Conservation (phyloP, 2,888 invertebrate species). For the Pharmacophagus antenor region DNA sequence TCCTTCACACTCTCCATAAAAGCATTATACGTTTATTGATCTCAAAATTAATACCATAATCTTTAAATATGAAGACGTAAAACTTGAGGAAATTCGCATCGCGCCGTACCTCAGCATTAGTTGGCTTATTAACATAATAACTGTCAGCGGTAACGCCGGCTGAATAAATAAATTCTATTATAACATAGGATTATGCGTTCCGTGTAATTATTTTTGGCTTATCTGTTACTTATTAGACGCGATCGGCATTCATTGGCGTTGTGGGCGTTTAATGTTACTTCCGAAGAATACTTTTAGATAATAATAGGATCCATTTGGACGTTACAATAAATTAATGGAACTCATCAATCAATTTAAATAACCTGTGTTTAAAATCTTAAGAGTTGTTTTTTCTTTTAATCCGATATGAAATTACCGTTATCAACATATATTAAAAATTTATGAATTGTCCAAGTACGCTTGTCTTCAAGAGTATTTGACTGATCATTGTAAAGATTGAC, state of each 20-base stretch:
- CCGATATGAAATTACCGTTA: conserved; percentile 12
- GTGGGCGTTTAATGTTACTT: conserved; percentile 25
- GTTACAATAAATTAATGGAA: conserved; percentile 25
- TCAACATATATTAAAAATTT: not conserved
- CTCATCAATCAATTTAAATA: conserved; percentile 27
- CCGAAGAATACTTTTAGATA: conserved; percentile 18
- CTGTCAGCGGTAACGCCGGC: conserved; percentile 12
- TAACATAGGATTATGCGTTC: conserved; percentile 11
- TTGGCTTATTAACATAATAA: conserved; percentile 19
- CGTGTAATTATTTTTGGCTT: conserved; percentile 29
- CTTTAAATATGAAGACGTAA: conserved; percentile 17
- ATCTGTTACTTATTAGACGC: conserved; percentile 24
- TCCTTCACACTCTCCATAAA: conserved; percentile 1
- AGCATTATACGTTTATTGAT: conserved; percentile 10
- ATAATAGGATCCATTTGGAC: conserved; percentile 24
- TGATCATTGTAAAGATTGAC: too few relatives aligned
- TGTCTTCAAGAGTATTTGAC: too few relatives aligned
- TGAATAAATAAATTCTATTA: conserved; percentile 19
- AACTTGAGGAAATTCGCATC: conserved; percentile 23
- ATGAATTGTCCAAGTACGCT: not conserved
- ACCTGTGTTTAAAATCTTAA: conserved; percentile 8
- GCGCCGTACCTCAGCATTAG: conserved; percentile 13
- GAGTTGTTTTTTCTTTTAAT: conserved; percentile 16
- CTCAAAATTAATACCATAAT: conserved; percentile 5
- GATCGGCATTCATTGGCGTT: conserved; percentile 7